phyloP scores from a whole-genome alignment of 2,797 vertebrate species.

The Sciaenops ocellatus region DNA sequence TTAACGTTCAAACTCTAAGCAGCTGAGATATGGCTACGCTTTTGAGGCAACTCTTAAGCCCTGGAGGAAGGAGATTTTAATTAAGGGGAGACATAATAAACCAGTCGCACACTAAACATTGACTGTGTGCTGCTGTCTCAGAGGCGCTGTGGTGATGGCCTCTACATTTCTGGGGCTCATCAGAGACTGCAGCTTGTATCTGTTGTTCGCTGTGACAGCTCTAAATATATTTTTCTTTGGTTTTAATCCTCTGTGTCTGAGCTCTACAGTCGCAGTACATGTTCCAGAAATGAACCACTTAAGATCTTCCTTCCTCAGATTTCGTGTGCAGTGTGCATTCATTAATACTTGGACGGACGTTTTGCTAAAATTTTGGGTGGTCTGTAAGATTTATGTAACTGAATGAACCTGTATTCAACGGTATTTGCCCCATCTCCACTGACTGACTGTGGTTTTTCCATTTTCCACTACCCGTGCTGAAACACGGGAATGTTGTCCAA shows the following conservation, averaged over 20 bases:
- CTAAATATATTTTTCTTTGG: not conserved
- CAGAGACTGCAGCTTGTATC: slow-evolving; percentile 4
- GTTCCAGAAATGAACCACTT: slow-evolving; percentile 23
- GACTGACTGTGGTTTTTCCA: slow-evolving; percentile 63
- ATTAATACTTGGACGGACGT: slow-evolving; percentile 23
- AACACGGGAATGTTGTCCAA: slow-evolving; percentile 52
- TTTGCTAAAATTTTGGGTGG: slow-evolving; percentile 58
- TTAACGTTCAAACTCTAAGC: slow-evolving; percentile 49
- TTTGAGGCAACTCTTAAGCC: slow-evolving; percentile 57
- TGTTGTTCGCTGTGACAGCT: slow-evolving; percentile 9
- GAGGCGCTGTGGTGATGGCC: slow-evolving; percentile 14
- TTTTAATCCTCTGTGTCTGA: slow-evolving; percentile 9
- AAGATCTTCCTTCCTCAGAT: slow-evolving; percentile 7
- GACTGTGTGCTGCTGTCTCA: slow-evolving; percentile 26
- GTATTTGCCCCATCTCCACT: slow-evolving; percentile 44
- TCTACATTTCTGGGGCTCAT: slow-evolving; percentile 7
- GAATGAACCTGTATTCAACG: slow-evolving; percentile 55
- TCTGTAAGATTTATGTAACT: slow-evolving; percentile 57
- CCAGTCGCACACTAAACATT: slow-evolving; percentile 52
- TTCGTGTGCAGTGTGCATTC: slow-evolving; percentile 36
- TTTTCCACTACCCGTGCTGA: slow-evolving; percentile 51
- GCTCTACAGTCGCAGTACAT: not conserved
- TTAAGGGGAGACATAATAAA: slow-evolving; percentile 73
- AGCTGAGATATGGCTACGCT: slow-evolving; percentile 40
- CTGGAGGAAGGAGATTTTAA: slow-evolving; percentile 68